Conservation (phyloP, 2,888 invertebrate species). For the Tenodera sinensis region DNA sequence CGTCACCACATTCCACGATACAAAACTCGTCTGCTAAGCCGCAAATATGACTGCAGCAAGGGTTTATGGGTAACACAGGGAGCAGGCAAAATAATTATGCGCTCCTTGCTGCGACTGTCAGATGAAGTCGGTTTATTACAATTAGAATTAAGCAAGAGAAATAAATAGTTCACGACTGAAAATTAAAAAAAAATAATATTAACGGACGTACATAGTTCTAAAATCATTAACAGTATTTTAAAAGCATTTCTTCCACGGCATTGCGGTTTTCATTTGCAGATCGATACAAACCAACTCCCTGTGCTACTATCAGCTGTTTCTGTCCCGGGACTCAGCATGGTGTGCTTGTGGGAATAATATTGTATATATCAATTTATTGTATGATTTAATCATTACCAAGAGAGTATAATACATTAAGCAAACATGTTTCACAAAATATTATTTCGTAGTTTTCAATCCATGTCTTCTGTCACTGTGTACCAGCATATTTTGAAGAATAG, state of each 20-base stretch:
- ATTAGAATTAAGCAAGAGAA: background rate
- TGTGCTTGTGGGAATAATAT: background rate
- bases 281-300: conserved; percentile 30
- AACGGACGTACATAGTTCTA: background rate
- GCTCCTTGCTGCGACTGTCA: conserved; percentile 21
- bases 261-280: conserved; percentile 19
- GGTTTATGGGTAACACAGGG: conserved; percentile 35
- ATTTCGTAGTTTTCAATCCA: conserved; percentile 8
- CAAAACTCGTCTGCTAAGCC: conserved; percentile 37
- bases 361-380: background rate
- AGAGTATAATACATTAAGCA: background rate
- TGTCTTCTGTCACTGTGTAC: conserved; percentile 13
- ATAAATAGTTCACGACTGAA: background rate
- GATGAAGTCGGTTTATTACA: background rate
- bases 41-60: conserved; percentile 36
- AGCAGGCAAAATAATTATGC: conserved; percentile 25
- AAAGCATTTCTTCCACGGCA: conserved; percentile 3
- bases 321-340: background rate
- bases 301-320: conserved; percentile 30
- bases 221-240: background rate
- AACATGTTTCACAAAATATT: conserved; percentile 22
- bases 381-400: background rate
- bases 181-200: background rate
- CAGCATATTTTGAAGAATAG: conserved; percentile 19
- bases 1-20: conserved; percentile 36